Conservation (phyloP, 2,888 invertebrate genomes). For the Eudemis profundana region DNA sequence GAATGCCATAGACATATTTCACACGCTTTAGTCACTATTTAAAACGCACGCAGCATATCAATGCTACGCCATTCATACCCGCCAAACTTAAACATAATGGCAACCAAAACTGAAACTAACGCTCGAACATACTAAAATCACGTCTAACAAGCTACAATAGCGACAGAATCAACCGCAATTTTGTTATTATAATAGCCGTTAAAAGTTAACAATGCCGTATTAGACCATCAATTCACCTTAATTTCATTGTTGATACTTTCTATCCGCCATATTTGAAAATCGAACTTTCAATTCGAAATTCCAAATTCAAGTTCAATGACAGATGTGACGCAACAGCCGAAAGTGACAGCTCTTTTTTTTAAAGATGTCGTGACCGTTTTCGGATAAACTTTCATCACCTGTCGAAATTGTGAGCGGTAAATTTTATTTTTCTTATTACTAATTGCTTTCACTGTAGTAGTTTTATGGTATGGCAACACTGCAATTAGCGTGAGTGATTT, state of each 20-base stretch:
- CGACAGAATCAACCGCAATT: conserved; percentile 17
- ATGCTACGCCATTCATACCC: conserved; percentile 29
- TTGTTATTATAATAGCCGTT: conserved; percentile 29
- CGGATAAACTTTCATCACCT: conserved; percentile 47
- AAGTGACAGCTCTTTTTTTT: conserved; percentile 42
- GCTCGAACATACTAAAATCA: conserved; percentile 4
- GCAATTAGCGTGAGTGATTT: conserved; percentile 33
- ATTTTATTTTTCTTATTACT: conserved; percentile 33
- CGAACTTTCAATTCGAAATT: conserved; percentile 53
- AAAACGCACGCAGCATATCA: conserved; percentile 34
- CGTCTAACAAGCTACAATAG: conserved; percentile 2
- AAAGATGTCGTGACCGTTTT: conserved; percentile 51
- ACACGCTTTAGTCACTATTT: conserved; percentile 16
- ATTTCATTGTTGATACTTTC: conserved; percentile 61
- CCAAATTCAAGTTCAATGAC: conserved; percentile 71
- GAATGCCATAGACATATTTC: conserved; percentile 10
- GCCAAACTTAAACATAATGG: conserved; percentile 16
- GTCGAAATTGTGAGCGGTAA: conserved; percentile 18
- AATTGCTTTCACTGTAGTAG: conserved; percentile 49
- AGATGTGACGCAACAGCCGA: conserved; percentile 48
- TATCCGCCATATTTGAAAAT: conserved; percentile 47
- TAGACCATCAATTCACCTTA: conserved; percentile 63
- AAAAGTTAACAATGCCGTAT: conserved; percentile 57
- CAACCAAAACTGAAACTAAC: conserved; percentile 12
- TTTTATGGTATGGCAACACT: conserved; percentile 41